Evolutionary conservation across 2,888 invertebrate genomes (phyloP), one percentile per base, ranked within the genome.

Genomic region (Philopedon plagiatum): DNA sequence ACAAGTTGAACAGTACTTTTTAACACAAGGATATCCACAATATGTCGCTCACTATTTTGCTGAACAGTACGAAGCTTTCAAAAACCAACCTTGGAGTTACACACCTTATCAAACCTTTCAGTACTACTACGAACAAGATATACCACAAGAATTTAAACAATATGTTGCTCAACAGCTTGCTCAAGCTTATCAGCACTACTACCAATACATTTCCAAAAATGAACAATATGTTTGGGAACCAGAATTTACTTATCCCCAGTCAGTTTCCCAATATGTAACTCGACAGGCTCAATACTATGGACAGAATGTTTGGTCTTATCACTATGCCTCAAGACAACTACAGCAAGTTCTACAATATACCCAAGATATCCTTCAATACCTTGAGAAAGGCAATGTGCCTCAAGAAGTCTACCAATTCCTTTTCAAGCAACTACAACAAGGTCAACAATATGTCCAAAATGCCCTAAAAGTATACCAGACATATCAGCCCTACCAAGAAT

Each of bases 81-180:
- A 46, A 34, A 26, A 13, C 26, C 56, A 64, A 15, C 41, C 71
- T 2, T 65, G 65, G 41, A 61, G 69, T 46, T 51, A 73, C 19
- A 21, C 69, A 13, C 69, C 73, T 21, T 73, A 65, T 21, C 21
- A 54, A 23, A 56, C 69, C 13, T 69, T 61, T 62, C 69, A 66
- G 23, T 61, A 69, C 54, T 65, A 34, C 54, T 46, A 34, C 37
- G 3, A 65, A 23, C 64, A 69, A 34, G 37, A 18, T 15, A n/a
- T 73, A 11, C 44, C 65, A 26, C 56, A 64, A 21, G 65, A 73
- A 46, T 23, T 51, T 11, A 19, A 57, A 39, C 37, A 69, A 51
- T 71, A 65, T 46, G 34, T 71, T 29, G 32, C 26, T n/a, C 54
- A 66, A 7, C 64, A 65, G 18, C 61, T 70, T 32, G 39, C 9